These are phyloP conservation scores for Leptobrachium leishanense DNA, from an alignment of 2,113 vertebrate genomes.

Conservation along the genomic window DNA sequence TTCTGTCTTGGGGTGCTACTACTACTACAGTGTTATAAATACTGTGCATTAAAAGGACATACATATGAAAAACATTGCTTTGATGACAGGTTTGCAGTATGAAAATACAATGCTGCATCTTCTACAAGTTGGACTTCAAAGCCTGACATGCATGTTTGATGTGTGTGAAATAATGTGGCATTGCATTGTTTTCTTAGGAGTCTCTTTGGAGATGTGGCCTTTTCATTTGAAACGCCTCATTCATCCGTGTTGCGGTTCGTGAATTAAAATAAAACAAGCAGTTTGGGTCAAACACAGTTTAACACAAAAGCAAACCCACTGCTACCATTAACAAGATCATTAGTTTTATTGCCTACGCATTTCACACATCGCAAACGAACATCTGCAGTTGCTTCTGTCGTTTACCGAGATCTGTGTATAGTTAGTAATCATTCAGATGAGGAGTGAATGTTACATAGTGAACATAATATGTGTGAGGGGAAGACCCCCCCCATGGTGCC, in stretches of 20 bases:
- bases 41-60: too few species aligned
- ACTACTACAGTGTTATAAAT: too few species aligned
- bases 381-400: neutral
- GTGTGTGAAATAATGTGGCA: too few species aligned
- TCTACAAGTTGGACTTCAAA: too few species aligned
- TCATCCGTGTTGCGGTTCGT: neutral
- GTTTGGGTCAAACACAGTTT: neutral
- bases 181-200: neutral
- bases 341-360: slow-evolving; percentile 14
- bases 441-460: too few species aligned
- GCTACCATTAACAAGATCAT: slow-evolving; percentile 18
- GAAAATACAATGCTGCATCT: too few species aligned
- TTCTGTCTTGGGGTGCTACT: too few species aligned
- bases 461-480: too few species aligned
- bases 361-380: neutral
- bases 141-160: too few species aligned
- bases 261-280: slow-evolving; percentile 1
- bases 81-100: too few species aligned
- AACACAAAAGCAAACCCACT: neutral
- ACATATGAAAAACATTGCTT: too few species aligned
- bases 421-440: neutral
- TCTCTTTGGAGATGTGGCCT: neutral
- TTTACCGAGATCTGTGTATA: neutral
- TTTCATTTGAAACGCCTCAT: slow-evolving; percentile 7
- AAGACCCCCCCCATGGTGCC: too few species aligned